Base-by-base conservation (phyloP, 2,113 vertebrate species). In the Indri indri region DNA sequence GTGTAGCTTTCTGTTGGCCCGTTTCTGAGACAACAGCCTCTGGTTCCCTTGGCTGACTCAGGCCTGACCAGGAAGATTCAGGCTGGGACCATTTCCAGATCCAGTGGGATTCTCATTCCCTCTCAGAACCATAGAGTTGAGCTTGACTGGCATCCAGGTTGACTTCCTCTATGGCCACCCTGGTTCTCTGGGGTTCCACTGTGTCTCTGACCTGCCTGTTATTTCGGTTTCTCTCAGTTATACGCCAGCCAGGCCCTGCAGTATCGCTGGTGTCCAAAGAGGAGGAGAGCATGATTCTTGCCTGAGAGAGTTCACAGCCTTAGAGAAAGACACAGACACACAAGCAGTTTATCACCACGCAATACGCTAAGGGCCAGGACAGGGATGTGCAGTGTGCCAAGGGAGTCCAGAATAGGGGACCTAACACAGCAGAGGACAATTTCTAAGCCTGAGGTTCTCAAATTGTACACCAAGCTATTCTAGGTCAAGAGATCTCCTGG, bases 311-410 rank as follows among this genome's bases (percentile, higher is more conserved):
- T 52, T 68, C 45, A n/a, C 0, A 18, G 47, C 32, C 0, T 81
- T 11, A 27, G 3, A 20, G 54, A 52, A n/a, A 88, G 59, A 66
- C 32, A n/a, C 40, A 34, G 34, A 70, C 2, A 10, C 10, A 50
- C 5, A 9, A 47, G 25, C 12, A 27, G 66, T 52, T 90, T 87
- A 42, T 70, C 27, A 52, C 25, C 7, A 12, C 9, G 32, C 0
- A 6, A 10, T 42, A 13, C 5, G n/a, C 23, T 7, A n/a, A 68
- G 5, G 47, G 77, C 40, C 10, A 1, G 8, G 17, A 9, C 2
- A 5, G 14, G 42, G 27, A 7, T 6, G 12, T 12, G n/a, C 16
- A 5, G 16, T 1, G 17, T 14, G 22, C 47, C 23, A 1, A 59
- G 47, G 30, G 9, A 50, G 61, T 65, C 59, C 27, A 37, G 22